Base-by-base conservation (phyloP, 2,888 invertebrate genomes). In the Lithophane ornitopus region DNA sequence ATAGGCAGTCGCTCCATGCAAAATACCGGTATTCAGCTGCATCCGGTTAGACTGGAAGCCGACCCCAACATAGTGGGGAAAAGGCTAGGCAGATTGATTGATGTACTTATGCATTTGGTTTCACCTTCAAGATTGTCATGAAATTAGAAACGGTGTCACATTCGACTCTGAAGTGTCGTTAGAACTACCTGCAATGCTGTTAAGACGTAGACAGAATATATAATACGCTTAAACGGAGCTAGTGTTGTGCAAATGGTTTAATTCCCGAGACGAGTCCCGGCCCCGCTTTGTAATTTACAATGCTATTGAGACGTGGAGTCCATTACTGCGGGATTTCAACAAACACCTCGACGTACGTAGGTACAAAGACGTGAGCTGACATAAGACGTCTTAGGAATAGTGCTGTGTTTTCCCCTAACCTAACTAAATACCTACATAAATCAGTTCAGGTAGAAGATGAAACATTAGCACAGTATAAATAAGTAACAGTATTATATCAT, bases 221-320 rank as follows among this genome's bases (percentile, higher is more conserved):
- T 67, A 61, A 74, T 28, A 34, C 46, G 70, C 49, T 70, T 73
- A 28, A 72, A n/a, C 49, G 16, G 26, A 63, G 58, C 54, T 81
- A 85, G 85, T 82, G 81, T 39, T 84, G 85, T 70, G 76, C 70
- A 76, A 82, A 76, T 41, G 28, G 61, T 26, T 56, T 44, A 26
- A 68, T 39, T 76, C 73, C 70, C 82, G 68, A 52, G 76, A 56
- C 61, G 22, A 6, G 28, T n/a, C 46, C n/a, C 66, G 54, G 7
- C 74, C 9, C 34, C 12, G 34, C 46, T 52, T 65, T 52, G 56
- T 58, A 52, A 63, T 76, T 75, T 79, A 69, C 69, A 76, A 61
- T 56, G 41, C 62, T 41, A 68, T 74, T 34, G 70, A 69, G 61
- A 58, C 41, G 39, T 75, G n/a, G 46, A 81, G 56, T 81, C 66